Evolutionary conservation across 2,797 vertebrate genomes (phyloP).

Genomic region (Macroramphosus scolopax): DNA sequence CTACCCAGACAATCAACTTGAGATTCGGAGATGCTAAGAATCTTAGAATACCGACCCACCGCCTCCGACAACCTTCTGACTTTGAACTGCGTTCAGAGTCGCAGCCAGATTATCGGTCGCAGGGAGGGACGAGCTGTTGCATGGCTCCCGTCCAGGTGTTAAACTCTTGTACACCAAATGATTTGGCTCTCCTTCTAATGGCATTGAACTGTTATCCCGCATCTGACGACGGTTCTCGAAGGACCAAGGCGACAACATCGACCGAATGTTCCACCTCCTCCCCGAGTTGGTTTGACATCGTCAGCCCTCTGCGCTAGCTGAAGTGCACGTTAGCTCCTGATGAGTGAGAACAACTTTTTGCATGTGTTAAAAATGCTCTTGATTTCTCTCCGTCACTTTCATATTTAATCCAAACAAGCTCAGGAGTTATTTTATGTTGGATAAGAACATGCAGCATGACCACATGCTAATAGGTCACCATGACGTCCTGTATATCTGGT

Average conservation of each 20-base stretch:
- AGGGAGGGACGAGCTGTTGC: constrained; percentile 25
- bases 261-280: constrained; percentile 52
- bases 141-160: constrained; percentile 45
- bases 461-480: too few relatives aligned
- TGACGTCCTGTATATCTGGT: too few relatives aligned
- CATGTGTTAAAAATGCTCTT: constrained; percentile 6
- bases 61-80: neutral
- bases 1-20: neutral
- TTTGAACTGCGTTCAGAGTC: constrained; percentile 16
- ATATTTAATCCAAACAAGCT: constrained; percentile 39
- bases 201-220: constrained; percentile 47
- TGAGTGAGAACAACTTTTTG: constrained; percentile 32
- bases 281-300: constrained; percentile 45
- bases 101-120: constrained; percentile 3
- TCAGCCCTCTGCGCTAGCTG: constrained; percentile 29
- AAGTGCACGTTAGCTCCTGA: constrained; percentile 24
- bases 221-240: constrained; percentile 40
- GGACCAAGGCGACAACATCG: constrained; percentile 50
- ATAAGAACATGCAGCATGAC: too few relatives aligned
- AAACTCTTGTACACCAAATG: constrained; percentile 50
- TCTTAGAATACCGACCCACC: constrained; percentile 16
- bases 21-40: neutral
- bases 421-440: too few relatives aligned
- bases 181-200: constrained; percentile 54
- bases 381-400: constrained; percentile 14